Conservation (phyloP, 2,113 vertebrate genomes). For the Sebastes schlegelii region DNA sequence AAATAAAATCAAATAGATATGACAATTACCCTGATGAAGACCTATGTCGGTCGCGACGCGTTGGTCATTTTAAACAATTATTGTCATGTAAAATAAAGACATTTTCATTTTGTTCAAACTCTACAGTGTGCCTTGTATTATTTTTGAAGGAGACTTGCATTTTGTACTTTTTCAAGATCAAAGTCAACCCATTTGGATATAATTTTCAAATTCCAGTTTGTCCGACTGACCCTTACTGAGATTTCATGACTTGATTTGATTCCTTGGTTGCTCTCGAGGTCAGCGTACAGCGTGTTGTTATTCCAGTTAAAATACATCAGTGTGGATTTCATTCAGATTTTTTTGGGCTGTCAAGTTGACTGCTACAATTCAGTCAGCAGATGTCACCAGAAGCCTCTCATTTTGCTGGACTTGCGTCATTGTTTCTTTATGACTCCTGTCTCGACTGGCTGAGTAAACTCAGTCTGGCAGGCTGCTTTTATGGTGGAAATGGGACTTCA, state of each 20-base stretch:
- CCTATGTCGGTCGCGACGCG: no score
- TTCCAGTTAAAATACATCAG: background rate
- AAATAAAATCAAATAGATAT: background rate
- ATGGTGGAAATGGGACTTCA: slow-evolving; percentile 32
- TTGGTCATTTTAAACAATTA: no score
- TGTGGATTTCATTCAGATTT: background rate
- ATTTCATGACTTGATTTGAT: background rate
- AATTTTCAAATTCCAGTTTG: background rate
- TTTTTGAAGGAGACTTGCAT: no score
- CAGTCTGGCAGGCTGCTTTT: background rate
- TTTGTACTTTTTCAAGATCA: no score
- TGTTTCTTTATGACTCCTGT: slow-evolving; percentile 41
- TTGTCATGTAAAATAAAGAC: no score
- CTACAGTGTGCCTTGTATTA: no score
- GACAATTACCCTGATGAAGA: no score
- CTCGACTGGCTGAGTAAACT: slow-evolving; percentile 47
- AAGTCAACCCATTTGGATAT: background rate
- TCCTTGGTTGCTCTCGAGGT: background rate
- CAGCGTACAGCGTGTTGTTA: background rate
- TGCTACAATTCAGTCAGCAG: slow-evolving; percentile 60
- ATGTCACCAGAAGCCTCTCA: slow-evolving; percentile 68
- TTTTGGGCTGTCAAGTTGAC: background rate
- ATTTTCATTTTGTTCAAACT: no score
- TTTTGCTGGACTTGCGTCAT: slow-evolving; percentile 23
- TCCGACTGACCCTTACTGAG: background rate